phyloP scores from a whole-genome alignment of 37 sponge, comb jelly and placozoan species.

The Spongilla lacustris region DNA sequence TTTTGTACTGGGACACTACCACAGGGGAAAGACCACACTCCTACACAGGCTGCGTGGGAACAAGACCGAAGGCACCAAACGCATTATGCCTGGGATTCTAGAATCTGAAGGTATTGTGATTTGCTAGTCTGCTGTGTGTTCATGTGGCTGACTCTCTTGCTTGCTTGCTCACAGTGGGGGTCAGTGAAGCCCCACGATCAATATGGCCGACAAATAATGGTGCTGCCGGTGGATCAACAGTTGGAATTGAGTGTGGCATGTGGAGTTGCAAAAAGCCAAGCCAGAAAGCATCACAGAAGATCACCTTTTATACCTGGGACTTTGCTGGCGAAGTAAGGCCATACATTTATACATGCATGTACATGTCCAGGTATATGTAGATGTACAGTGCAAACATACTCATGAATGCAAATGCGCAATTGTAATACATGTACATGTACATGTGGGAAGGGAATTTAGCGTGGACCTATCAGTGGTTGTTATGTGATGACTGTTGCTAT shows the following conservation, averaged over 20 bases:
- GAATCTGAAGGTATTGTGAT: background rate
- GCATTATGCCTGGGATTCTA: background rate
- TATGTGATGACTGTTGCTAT: too few relatives aligned
- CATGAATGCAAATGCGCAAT: too few relatives aligned
- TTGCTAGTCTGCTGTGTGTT: too few relatives aligned
- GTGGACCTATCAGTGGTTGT: too few relatives aligned
- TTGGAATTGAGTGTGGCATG: constrained; percentile 70
- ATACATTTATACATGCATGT: background rate
- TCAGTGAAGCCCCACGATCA: background rate
- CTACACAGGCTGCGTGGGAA: constrained; percentile 13
- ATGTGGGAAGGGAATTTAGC: too few relatives aligned
- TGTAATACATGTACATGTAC: background rate
- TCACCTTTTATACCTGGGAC: constrained; percentile 84
- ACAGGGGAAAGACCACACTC: constrained; percentile 69
- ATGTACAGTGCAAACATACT: too few relatives aligned
- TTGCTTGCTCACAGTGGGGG: background rate
- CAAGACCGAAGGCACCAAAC: background rate
- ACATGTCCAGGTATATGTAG: background rate
- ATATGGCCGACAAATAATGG: constrained; percentile 9
- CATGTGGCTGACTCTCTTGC: too few relatives aligned
- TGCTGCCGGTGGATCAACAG: constrained; percentile 28
- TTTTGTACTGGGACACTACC: constrained; percentile 64
- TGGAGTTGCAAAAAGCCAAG: constrained; percentile 43
- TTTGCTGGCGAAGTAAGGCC: constrained; percentile 84
- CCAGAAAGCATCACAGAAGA: constrained; percentile 3